Base-by-base conservation (phyloP, 1,140 invertebrate genomes). In the Hyles euphorbiae region DNA sequence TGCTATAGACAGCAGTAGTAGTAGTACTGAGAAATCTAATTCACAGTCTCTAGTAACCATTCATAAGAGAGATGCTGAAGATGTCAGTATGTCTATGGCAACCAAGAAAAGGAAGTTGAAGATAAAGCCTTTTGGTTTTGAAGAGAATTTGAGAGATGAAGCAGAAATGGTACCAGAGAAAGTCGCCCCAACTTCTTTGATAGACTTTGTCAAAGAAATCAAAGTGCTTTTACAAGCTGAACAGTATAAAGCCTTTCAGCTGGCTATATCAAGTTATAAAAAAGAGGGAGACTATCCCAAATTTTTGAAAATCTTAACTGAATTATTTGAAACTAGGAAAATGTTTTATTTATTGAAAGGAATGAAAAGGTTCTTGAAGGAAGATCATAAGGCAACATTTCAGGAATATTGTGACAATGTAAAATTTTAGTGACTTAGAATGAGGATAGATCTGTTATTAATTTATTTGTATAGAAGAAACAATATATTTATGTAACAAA, bases 341-440 rank as follows among this genome's bases (percentile, higher is more conserved):
- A 61, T 91, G 49, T 90, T 90, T 61, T 91, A 93, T 81, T 88
- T 94, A 58, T 89, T 94, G 47, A 85, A 84, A 68, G 93, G 92
- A 62, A 91, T 93, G 87, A 90, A 90, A 43, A 89, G 90, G 45
- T 93, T 91, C 79, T 63, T 92, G 6, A 91, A 90, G 72, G 85
- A 88, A 43, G 80, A 88, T 55, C 91, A 93, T 72, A 92, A 92
- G 78, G 49, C 53, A 7, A 63, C 66, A 44, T 93, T 92, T 75
- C 88, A 90, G 70, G 72, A 79, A 66, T 91, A 90, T 72, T 91
- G 89, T 83, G 82, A 90, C 77, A 87, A 74, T 73, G 73, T 83
- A 10, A 77, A 72, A 56, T 78, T 83, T 22, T 54, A 54, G 33
- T 54, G 36, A 45, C 6, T 44, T 5, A 5, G 4, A 5, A 40